Evolutionary conservation across 53 echinoderm and acorn worm genomes (phyloP), one percentile per base, ranked within the genome.

Genomic region (Luidia sarsii): DNA sequence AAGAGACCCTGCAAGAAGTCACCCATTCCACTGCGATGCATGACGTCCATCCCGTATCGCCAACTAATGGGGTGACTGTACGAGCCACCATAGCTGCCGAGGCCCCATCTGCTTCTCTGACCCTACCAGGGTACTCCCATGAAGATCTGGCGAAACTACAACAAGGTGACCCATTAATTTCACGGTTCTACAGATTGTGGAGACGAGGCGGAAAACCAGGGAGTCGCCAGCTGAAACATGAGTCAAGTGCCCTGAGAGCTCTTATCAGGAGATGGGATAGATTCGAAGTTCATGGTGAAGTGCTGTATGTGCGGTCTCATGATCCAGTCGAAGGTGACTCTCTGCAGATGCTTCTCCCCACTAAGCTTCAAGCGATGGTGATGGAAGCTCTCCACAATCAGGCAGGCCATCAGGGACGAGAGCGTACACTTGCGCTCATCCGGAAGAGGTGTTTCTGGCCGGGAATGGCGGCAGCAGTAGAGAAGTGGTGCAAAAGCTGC

Each of bases 401-500:
- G 46, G 53, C 86, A 34, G 65, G 74, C 27, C 74, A 74, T 43
- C 87, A 87, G 27, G 87, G 82, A 31, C 36, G 64, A 15, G 71
- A 87, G 31, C 51, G 64, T 34, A 87, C 87, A 2, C 61, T 82
- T 24, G 70, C 69, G 7, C 60, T 87, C 16, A 51, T 71, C 21
- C 15, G 55, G 41, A 87, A 65, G 38, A 34, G 72, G 10, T 82
- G 64, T 10, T 81, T 53, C 45, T 64, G 70, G 81, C 81, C 70
- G 0, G 65, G 57, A 48, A 80, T 80, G 87, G 57, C 68, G 1
- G 41, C 7, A 80, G 57, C 66, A 37, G 80, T 86, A 2, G 56
- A 66, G 9, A 48, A 66, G 16, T 86, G 86, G 86, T 86, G 86
- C 48, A 57, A 86, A 29, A 50, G 43, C 53, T 85, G 85, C 39